Evolutionary conservation across 2,797 vertebrate species (phyloP), one percentile per base, ranked within the genome.

Genomic region (Poeciliopsis gracilis): DNA sequence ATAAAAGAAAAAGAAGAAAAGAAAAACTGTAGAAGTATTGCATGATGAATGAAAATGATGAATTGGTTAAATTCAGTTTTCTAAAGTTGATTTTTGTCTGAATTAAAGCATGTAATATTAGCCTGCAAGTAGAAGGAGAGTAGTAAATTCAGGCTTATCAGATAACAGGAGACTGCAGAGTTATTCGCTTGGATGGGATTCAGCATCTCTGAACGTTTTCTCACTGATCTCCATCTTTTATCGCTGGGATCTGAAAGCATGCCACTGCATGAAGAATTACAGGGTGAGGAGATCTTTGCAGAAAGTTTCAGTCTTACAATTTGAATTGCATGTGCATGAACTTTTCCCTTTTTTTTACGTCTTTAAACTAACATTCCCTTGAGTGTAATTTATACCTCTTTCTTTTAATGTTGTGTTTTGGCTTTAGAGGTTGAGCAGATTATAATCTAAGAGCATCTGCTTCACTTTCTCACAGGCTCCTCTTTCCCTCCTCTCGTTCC

Each of bases 381-480:
- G 53, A 45, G 7, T 66, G 43, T 77, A 30, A 77, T 72, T 84
- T 74, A 79, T 61, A 82, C 36, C 67, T 75, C 25, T 4, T 28
- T 74, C 55, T 28, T 66, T 28, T 66, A 78, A 76, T 79, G 82
- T 41, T 70, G 30, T 77, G 71, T 67, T 70, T n/a, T 81, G 80
- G 87, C 87, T 85, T 86, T 89, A 83, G 76, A 88, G 76, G 57
- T 47, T 67, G 69, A 79, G 82, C 80, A 88, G 87, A 87, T 89
- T 87, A 85, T 77, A 88, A 90, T 89, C 85, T 86, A 59, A 78
- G 81, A 79, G 83, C 81, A 77, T 83, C 80, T 82, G 73, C 47
- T 43, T 80, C 75, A 63, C 73, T 66, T 79, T 72, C 41, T 59
- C 74, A 57, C 33, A 76, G 47, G 46, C 66, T 71, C 69, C 63